Conservation (phyloP, 2,888 invertebrate genomes). For the Cephus sareptanus region DNA sequence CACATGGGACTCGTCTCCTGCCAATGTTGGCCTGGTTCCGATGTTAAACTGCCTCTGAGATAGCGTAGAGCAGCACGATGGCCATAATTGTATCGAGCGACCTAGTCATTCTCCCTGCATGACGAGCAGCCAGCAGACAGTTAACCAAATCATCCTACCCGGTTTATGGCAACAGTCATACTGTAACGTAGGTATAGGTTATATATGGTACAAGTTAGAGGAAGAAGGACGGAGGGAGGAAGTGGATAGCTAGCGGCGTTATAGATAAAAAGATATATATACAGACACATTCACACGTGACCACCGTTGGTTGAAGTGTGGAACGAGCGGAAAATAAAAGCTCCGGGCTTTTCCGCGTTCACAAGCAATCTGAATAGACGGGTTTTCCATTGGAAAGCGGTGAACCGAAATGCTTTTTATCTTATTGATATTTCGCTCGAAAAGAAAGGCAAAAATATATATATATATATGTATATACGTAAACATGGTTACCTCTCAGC, state of each 20-base stretch:
- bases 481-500: not conserved
- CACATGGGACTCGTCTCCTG: conserved; percentile 12
- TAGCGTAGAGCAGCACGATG: conserved; percentile 28
- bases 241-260: not conserved
- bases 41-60: conserved; percentile 51
- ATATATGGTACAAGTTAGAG: not conserved
- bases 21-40: conserved; percentile 54
- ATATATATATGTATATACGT: not conserved
- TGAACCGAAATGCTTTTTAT: conserved; percentile 1
- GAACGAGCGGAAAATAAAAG: conserved; percentile 1
- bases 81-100: conserved; percentile 44
- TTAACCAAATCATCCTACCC: conserved; percentile 37
- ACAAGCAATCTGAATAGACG: not conserved
- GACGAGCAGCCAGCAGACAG: conserved; percentile 37
- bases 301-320: not conserved
- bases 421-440: not conserved
- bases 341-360: not conserved
- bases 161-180: conserved; percentile 4
- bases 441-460: not conserved
- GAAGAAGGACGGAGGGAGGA: not conserved
- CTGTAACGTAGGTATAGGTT: not conserved
- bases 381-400: not conserved
- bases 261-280: not conserved
- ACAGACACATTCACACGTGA: not conserved
- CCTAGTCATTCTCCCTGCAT: conserved; percentile 42